Evolutionary conservation across 2,797 vertebrate genomes (phyloP).

Genomic region (Pseudochirops cupreus): DNA sequence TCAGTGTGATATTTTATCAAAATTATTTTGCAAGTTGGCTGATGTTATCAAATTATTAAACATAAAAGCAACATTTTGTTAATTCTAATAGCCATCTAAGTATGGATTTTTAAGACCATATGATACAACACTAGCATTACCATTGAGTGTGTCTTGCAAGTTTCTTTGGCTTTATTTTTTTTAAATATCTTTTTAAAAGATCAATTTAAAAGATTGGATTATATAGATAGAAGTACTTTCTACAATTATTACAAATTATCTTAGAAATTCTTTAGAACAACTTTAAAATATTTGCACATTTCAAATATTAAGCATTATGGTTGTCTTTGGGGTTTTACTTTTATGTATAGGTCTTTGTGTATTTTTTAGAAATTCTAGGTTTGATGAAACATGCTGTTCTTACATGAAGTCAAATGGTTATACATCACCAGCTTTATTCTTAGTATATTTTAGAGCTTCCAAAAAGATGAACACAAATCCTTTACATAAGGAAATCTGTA

Average conservation of each 20-base stretch:
- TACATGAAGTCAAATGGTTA: slow-evolving; percentile 83
- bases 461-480: slow-evolving; percentile 53
- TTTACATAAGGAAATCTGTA: slow-evolving; percentile 41
- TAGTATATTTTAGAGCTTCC: slow-evolving; percentile 70
- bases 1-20: slow-evolving; percentile 65
- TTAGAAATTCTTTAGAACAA: slow-evolving; percentile 71
- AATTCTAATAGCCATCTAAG: slow-evolving; percentile 67
- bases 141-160: slow-evolving; percentile 87
- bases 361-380: slow-evolving; percentile 83
- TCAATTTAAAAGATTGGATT: slow-evolving; percentile 58
- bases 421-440: slow-evolving; percentile 71
- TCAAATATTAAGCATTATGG: slow-evolving; percentile 72
- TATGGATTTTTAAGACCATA: slow-evolving; percentile 74
- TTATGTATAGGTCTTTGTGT: slow-evolving; percentile 82
- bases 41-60: slow-evolving; percentile 71
- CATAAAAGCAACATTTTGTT: slow-evolving; percentile 56
- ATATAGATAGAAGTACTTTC: slow-evolving; percentile 67
- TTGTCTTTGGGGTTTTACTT: slow-evolving; percentile 79
- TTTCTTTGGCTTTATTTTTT: slow-evolving; percentile 80
- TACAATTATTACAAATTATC: slow-evolving; percentile 64
- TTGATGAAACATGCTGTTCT: slow-evolving; percentile 77
- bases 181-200: too few relatives aligned
- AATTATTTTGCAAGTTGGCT: slow-evolving; percentile 66
- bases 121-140: slow-evolving; percentile 75
- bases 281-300: slow-evolving; percentile 83